Evolutionary conservation across 2,113 vertebrate species (phyloP), one percentile per base, ranked within the genome.

Genomic region (Zingel zingel): DNA sequence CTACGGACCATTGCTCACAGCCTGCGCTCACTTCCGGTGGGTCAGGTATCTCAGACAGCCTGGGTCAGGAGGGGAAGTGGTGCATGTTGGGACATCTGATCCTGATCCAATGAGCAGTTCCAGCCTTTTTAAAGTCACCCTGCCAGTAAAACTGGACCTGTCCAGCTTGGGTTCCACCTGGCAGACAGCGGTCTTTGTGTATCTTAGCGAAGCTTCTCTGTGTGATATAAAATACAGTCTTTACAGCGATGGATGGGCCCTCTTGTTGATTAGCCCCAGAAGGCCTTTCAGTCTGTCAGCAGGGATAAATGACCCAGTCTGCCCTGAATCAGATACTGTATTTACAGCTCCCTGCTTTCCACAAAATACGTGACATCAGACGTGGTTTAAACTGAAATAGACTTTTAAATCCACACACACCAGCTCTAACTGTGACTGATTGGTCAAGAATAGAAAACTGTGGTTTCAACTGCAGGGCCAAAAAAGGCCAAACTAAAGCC

Each of bases 31-130:
- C 83, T 79, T 91, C 88, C 81, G 61, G 85, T 43, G 82, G 82
- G 61, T 92, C 88, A 47, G 86, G 82, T 90, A 67, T 90, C 89
- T 82, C 77, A 79, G 87, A 83, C 87, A 53, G 83, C 36, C 62
- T 6, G 58, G 83, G 77, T 83, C 61, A 74, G 48, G 25, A 47
- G 54, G 51, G 30, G 23, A 59, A 59, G 66, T 43, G 50, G 45
- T 21, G 67, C 67, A 5, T 16, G 57, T 27, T 2, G 67, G 61
- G 70, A 82, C 86, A 85, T 85, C 84, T 90, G 88, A 91, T 88
- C 63, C 81, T 27, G 39, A 81, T 88, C 82, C 86, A 70, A 3
- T 9, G 33, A 68, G 23, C 6, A 63, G 47, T 47, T 86, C 62
- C 74, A 83, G 65, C 48, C 73, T 83, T 80, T 39, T 88, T 70